These are phyloP conservation scores for Numenius arquata DNA, from an alignment of 2,113 vertebrate species.

Conservation along the genomic window DNA sequence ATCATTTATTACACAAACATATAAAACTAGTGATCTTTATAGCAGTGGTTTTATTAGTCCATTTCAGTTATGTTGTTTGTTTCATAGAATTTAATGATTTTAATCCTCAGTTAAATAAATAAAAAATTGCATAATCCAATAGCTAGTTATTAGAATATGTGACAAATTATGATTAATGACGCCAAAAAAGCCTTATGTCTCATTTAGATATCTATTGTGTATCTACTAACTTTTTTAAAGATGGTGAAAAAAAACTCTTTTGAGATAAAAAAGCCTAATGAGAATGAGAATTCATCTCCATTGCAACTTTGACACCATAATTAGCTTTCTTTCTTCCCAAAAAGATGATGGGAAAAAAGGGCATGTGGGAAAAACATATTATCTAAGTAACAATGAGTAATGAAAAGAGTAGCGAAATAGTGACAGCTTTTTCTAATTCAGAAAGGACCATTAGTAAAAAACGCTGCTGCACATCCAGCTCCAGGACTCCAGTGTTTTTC, in stretches of 20 bases:
- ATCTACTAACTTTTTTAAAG: slow-evolving; percentile 59
- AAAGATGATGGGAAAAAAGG: slow-evolving; percentile 5
- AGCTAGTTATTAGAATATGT: slow-evolving; percentile 11
- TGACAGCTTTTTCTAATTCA: slow-evolving; percentile 11
- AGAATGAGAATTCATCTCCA: slow-evolving; percentile 51
- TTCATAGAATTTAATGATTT: slow-evolving; percentile 40
- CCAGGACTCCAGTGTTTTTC: background rate
- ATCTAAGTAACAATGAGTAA: slow-evolving; percentile 20
- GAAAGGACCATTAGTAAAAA: slow-evolving; percentile 26
- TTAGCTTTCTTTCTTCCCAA: slow-evolving; percentile 36
- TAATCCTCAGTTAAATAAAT: background rate
- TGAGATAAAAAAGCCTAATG: slow-evolving; percentile 23
- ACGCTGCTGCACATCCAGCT: background rate
- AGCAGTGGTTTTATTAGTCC: slow-evolving; percentile 27
- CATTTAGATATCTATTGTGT: background rate
- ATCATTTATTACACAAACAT: slow-evolving; percentile 33
- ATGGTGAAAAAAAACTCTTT: slow-evolving; percentile 38
- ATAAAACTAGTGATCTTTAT: slow-evolving; percentile 12
- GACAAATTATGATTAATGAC: slow-evolving; percentile 33
- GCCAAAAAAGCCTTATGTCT: slow-evolving; percentile 25
- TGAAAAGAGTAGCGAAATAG: slow-evolving; percentile 7
- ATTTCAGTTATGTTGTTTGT: slow-evolving; percentile 21
- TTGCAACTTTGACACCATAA: slow-evolving; percentile 53
- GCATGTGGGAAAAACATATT: background rate
- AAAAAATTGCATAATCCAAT: background rate